Percentiles rank a stretch among this genome's conserved stretches.
phyloP scores from a whole-genome alignment of 1,140 invertebrate genomes.

The Phymastichus coffea region DNA sequence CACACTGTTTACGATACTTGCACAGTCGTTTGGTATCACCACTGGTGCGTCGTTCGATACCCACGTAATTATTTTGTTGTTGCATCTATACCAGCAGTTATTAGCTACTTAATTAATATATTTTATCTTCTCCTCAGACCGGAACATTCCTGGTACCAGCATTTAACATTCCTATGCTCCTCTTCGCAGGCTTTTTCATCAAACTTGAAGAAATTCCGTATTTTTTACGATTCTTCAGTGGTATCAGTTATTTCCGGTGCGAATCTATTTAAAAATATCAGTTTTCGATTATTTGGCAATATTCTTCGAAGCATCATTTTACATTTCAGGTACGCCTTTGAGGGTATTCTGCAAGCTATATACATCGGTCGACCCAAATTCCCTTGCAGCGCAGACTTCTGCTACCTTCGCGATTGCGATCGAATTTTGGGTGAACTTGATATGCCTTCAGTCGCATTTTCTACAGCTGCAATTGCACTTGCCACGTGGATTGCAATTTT shows the following conservation, averaged over 20 bases:
- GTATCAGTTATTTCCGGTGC: slow-evolving; percentile 73
- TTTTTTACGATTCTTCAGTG: slow-evolving; percentile 70
- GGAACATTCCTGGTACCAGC: slow-evolving; percentile 81
- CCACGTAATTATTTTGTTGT: slow-evolving; percentile 55
- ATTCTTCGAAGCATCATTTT: slow-evolving; percentile 57
- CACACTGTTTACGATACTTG: slow-evolving; percentile 71
- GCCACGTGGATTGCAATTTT: slow-evolving; percentile 41
- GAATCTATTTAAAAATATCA: slow-evolving; percentile 6
- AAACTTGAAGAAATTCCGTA: slow-evolving; percentile 72
- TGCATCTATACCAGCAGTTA: not conserved
- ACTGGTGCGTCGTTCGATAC: slow-evolving; percentile 71
- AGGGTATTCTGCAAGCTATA: slow-evolving; percentile 72
- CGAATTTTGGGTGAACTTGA: slow-evolving; percentile 40
- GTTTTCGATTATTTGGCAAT: slow-evolving; percentile 52
- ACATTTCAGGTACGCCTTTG: slow-evolving; percentile 68
- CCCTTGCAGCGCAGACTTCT: slow-evolving; percentile 54
- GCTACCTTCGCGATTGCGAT: slow-evolving; percentile 34
- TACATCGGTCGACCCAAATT: slow-evolving; percentile 67
- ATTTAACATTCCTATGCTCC: slow-evolving; percentile 77
- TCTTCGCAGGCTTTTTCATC: slow-evolving; percentile 85
- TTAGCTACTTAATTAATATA: slow-evolving; percentile 3
- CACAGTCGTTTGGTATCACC: slow-evolving; percentile 76
- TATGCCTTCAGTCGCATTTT: slow-evolving; percentile 45
- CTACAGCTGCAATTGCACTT: slow-evolving; percentile 34
- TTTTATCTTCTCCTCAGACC: slow-evolving; percentile 59